Evolutionary conservation across 1,140 invertebrate species (phyloP).

Genomic region (Ptiloglossa arizonensis): DNA sequence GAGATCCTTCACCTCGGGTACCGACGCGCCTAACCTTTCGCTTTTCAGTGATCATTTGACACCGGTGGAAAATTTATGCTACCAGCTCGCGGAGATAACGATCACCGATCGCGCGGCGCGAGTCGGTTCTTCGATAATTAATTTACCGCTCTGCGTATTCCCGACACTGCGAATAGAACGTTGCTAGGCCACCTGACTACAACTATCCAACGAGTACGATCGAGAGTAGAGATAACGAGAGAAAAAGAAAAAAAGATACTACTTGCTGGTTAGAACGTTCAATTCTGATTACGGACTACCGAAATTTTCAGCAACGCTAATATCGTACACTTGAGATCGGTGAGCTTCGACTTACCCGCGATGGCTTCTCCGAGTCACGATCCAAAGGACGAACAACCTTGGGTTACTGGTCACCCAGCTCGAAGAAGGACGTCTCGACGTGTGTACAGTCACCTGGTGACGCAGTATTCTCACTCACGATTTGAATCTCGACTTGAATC

Average conservation of each 20-base stretch:
- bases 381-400: no score
- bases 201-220: not conserved
- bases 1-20: constrained; percentile 55
- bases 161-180: not conserved
- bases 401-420: no score
- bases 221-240: not conserved
- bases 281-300: no score
- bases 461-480: no score
- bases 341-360: no score
- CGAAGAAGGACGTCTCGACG: no score
- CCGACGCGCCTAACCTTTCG: constrained; percentile 2
- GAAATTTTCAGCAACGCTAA: no score
- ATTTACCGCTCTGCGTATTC: not conserved
- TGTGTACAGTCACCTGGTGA: no score
- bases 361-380: no score
- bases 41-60: constrained; percentile 20
- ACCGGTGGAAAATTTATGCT: constrained; percentile 25
- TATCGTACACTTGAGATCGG: no score
- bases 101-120: not conserved
- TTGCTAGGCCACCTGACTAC: not conserved
- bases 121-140: not conserved
- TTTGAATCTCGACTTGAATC: no score
- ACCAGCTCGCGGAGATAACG: constrained; percentile 4
- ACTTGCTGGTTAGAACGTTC: no score
- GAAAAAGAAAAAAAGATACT: not conserved